phyloP scores from a whole-genome alignment of 2,113 vertebrate genomes.

The Pluvianellus socialis region DNA sequence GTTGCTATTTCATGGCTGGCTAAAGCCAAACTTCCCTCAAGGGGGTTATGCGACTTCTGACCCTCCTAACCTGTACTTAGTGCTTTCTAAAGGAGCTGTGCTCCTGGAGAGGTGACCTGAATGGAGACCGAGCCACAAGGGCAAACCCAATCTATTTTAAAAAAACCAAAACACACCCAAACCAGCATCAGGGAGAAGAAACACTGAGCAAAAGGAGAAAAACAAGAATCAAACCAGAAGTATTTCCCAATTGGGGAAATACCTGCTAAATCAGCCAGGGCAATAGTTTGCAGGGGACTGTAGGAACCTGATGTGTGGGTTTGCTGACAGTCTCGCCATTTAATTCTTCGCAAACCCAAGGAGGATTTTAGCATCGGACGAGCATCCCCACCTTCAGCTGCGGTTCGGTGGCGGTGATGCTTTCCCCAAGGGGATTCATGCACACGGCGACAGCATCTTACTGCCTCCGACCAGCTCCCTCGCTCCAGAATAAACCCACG shows the following conservation, averaged over 20 bases:
- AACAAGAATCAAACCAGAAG: not conserved
- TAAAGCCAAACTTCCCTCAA: slow-evolving; percentile 79
- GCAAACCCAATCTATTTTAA: slow-evolving; percentile 35
- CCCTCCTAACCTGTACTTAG: slow-evolving; percentile 84
- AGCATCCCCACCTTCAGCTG: not conserved
- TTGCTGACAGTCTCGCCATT: not conserved
- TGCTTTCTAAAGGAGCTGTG: slow-evolving; percentile 81
- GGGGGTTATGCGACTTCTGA: slow-evolving; percentile 87
- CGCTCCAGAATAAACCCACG: fast-evolving
- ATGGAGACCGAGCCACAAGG: slow-evolving; percentile 55
- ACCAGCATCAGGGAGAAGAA: not conserved
- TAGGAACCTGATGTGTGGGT: not conserved
- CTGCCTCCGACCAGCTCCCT: not conserved
- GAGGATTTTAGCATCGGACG: fast-evolving
- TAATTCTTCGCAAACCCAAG: not conserved
- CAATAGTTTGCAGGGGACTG: not conserved
- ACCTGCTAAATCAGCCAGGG: not conserved
- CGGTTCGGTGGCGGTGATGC: fast-evolving
- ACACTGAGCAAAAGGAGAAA: not conserved
- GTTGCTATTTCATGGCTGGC: slow-evolving; percentile 81
- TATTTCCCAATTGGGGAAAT: not conserved
- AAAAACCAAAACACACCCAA: not conserved
- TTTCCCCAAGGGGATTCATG: not conserved
- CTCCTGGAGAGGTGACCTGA: slow-evolving; percentile 75
- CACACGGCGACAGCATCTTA: not conserved